Percentiles rank a stretch among this genome's conserved stretches.
phyloP scores from a whole-genome alignment of 2,888 invertebrate species.

The Habrosyne pyritoides region DNA sequence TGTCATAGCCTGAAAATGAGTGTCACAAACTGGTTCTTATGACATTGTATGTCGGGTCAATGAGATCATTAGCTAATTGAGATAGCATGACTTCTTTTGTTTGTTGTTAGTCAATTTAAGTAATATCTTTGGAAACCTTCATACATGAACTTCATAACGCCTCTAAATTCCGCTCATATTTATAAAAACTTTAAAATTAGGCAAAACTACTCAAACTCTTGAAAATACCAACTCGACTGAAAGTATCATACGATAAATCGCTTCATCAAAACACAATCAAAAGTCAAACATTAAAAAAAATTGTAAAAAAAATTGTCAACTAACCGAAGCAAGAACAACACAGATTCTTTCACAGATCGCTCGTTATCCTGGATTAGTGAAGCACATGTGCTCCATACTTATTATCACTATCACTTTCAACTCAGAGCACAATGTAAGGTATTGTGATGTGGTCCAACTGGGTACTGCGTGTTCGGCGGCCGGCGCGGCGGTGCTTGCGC shows the following conservation, averaged over 20 bases:
- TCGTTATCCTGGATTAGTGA: constrained; percentile 41
- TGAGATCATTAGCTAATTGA: constrained; percentile 4
- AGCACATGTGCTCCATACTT: constrained; percentile 50
- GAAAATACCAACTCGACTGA: background rate
- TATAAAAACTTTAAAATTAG: too few relatives aligned
- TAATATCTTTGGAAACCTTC: too few relatives aligned
- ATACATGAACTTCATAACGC: too few relatives aligned
- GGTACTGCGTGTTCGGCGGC: constrained; percentile 54
- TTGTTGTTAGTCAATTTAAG: background rate
- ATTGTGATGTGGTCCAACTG: constrained; percentile 57
- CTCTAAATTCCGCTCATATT: too few relatives aligned
- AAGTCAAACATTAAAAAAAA: background rate
- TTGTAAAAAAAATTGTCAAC: constrained; percentile 14
- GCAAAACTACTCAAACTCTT: too few relatives aligned
- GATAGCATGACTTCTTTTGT: background rate
- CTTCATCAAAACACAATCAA: background rate
- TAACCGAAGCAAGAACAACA: constrained; percentile 40
- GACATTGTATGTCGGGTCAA: constrained; percentile 30
- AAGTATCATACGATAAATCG: background rate
- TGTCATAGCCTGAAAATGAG: constrained; percentile 18
- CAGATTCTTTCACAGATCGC: constrained; percentile 15
- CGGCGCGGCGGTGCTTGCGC: constrained; percentile 45
- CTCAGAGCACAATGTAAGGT: constrained; percentile 45
- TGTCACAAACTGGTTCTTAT: constrained; percentile 35
- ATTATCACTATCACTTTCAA: constrained; percentile 73